Conservation (phyloP, 2,113 vertebrate species). For the Calonectris borealis region DNA sequence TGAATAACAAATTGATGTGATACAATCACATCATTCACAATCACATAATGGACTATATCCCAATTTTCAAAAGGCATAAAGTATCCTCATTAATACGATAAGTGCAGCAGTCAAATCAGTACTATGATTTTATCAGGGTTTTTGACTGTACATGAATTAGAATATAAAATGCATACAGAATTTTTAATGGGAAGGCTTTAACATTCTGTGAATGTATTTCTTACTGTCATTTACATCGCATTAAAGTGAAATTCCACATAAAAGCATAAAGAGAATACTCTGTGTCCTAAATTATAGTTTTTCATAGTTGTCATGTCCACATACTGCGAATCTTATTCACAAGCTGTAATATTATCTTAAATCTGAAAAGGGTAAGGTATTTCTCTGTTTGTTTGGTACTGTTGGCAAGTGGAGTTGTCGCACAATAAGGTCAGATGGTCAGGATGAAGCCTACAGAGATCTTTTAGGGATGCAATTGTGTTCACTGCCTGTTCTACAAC, state of each 20-base stretch:
- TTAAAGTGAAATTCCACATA: slow-evolving; percentile 81
- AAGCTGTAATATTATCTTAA: slow-evolving; percentile 59
- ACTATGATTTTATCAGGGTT: slow-evolving; percentile 83
- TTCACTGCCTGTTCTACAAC: background rate
- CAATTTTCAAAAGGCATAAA: slow-evolving; percentile 86
- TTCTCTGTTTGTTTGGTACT: slow-evolving; percentile 57
- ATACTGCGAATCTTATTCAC: slow-evolving; percentile 65
- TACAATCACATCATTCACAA: slow-evolving; percentile 84
- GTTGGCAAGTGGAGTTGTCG: slow-evolving; percentile 10
- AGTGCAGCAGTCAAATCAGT: slow-evolving; percentile 85
- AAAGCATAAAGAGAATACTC: slow-evolving; percentile 76
- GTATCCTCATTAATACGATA: slow-evolving; percentile 86
- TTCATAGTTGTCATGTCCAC: slow-evolving; percentile 75
- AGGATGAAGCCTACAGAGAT: slow-evolving; percentile 44
- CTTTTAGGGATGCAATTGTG: background rate
- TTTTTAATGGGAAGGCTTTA: slow-evolving; percentile 82
- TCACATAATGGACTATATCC: slow-evolving; percentile 82
- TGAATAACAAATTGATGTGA: slow-evolving; percentile 82
- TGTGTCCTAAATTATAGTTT: slow-evolving; percentile 77
- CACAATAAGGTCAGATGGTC: slow-evolving; percentile 51
- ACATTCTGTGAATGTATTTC: slow-evolving; percentile 80
- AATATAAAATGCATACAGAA: slow-evolving; percentile 84
- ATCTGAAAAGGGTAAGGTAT: slow-evolving; percentile 28
- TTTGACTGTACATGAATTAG: slow-evolving; percentile 86
- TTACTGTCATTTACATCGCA: slow-evolving; percentile 81